Evolutionary conservation across 2,888 invertebrate genomes (phyloP), one percentile per base, ranked within the genome.

Genomic region (Neelides folsomi): DNA sequence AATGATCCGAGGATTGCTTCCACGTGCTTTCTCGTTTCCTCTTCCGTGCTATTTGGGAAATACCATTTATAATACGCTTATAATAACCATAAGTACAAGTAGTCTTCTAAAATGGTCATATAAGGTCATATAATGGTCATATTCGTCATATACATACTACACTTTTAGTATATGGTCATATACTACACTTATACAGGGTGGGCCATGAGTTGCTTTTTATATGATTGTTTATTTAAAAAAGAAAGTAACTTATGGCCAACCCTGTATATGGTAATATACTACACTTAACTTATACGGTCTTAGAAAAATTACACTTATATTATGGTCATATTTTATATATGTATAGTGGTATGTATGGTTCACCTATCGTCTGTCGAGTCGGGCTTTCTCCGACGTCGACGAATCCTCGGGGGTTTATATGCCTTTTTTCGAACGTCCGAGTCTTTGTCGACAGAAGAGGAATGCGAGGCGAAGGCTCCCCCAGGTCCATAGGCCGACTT

Each of bases 331-430:
- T n/a, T n/a, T n/a, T n/a, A n/a, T n/a, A n/a, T n/a, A n/a, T n/a
- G n/a, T n/a, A n/a, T n/a, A n/a, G n/a, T n/a, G n/a, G n/a, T n/a
- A 12, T 9, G 13, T 15, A 46, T 44, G 37, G 34, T 35, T 41
- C 39, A 52, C 52, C 53, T 59, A 20, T 54, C 56, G 34, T 60
- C 59, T 7, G 59, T 56, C 5, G 62, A 57, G 10, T 55, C 57
- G 16, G 52, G 54, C 35, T 58, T 59, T 19, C 57, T 50, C 39
- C 52, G 49, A 48, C 55, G 47, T 37, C 59, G 55, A 64, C 63
- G 69, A 67, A 65, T 71, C 69, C 66, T 71, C 66, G 64, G 74
- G 68, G 66, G 66, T 42, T 66, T 65, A 53, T 67, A 69, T 10
- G 68, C 68, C 36, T 65, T 65, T 20, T 63, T 65, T 16, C 68